A percentile compares a stretch with the other conserved stretches of the same genome.
Conservation (phyloP, 2,888 invertebrate genomes). For the Exocentrus adspersus region DNA sequence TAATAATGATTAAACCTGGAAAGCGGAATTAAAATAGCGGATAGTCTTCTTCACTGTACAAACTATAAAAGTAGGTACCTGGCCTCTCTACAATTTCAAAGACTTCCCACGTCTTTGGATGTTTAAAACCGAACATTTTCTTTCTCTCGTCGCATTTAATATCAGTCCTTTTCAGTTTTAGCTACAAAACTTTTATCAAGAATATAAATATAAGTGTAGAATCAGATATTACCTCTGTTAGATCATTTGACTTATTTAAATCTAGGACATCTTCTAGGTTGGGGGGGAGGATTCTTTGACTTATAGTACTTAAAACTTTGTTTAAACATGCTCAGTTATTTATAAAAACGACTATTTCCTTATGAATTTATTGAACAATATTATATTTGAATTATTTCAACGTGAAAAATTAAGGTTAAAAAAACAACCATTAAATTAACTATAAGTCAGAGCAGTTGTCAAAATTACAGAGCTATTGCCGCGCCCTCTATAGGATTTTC, state of each 20-base stretch:
- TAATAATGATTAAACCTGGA: constrained; percentile 79
- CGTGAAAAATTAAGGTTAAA: constrained; percentile 14
- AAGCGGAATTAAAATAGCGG: too few relatives aligned
- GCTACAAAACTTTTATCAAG: constrained; percentile 16
- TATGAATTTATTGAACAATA: not conserved
- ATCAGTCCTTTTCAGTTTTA: constrained; percentile 57
- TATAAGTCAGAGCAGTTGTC: too few relatives aligned
- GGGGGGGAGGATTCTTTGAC: constrained; percentile 72
- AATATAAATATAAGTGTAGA: not conserved
- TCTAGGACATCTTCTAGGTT: constrained; percentile 73
- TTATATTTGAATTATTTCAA: constrained; percentile 9
- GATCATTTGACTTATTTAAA: constrained; percentile 57
- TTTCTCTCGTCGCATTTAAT: constrained; percentile 34
- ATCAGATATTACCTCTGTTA: constrained; percentile 21
- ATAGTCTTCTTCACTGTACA: too few relatives aligned
- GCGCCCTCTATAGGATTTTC: not conserved
- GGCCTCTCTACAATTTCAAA: constrained; percentile 71
- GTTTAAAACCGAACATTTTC: constrained; percentile 62
- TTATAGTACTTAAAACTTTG: constrained; percentile 84
- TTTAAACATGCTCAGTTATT: constrained; percentile 69
- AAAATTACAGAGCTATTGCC: too few relatives aligned
- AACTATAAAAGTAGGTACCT: too few relatives aligned
- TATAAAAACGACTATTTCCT: not conserved
- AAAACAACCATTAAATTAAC: too few relatives aligned
- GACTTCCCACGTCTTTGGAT: constrained; percentile 70